phyloP scores from a whole-genome alignment of 2,888 invertebrate genomes.

The Caenorhabditis zanzibari region DNA sequence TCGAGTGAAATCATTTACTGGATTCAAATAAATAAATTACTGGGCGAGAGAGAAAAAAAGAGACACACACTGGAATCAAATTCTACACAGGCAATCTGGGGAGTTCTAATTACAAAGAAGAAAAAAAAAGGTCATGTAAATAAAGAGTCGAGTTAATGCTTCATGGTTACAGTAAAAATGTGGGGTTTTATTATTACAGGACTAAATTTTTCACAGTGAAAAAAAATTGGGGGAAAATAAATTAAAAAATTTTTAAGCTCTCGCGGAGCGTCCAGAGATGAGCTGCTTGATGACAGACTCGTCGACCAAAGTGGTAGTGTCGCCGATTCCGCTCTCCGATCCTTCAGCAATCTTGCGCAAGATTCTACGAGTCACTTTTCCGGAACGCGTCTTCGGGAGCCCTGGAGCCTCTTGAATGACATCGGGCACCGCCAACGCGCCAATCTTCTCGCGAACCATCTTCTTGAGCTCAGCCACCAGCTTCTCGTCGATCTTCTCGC shows the following conservation, averaged over 20 bases:
- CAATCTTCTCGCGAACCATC: conserved; percentile 91
- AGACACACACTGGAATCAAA: conserved; percentile 46
- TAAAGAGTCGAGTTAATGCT: conserved; percentile 42
- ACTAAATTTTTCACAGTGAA: conserved; percentile 32
- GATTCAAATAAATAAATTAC: conserved; percentile 52
- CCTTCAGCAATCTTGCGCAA: conserved; percentile 94
- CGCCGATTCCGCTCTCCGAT: conserved; percentile 91
- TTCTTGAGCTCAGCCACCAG: conserved; percentile 70
- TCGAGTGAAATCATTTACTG: conserved; percentile 18
- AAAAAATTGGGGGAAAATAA: not conserved
- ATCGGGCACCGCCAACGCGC: conserved; percentile 96
- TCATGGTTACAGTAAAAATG: conserved; percentile 26
- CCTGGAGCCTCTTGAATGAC: conserved; percentile 94
- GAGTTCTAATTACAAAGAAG: conserved; percentile 32
- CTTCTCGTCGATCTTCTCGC: conserved; percentile 63
- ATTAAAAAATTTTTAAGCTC: conserved; percentile 54
- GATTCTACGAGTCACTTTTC: conserved; percentile 98
- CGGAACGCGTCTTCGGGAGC: conserved; percentile 89
- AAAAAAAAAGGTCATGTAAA: conserved; percentile 19
- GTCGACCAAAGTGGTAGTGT: conserved; percentile 95
- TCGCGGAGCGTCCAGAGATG: conserved; percentile 70
- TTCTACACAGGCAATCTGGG: conserved; percentile 42
- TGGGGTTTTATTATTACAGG: conserved; percentile 41
- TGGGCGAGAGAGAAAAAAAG: conserved; percentile 12
- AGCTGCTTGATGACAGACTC: conserved; percentile 79